phyloP scores from a whole-genome alignment of 92 coral and sea anemone genomes.

The Meandrina meandrites region DNA sequence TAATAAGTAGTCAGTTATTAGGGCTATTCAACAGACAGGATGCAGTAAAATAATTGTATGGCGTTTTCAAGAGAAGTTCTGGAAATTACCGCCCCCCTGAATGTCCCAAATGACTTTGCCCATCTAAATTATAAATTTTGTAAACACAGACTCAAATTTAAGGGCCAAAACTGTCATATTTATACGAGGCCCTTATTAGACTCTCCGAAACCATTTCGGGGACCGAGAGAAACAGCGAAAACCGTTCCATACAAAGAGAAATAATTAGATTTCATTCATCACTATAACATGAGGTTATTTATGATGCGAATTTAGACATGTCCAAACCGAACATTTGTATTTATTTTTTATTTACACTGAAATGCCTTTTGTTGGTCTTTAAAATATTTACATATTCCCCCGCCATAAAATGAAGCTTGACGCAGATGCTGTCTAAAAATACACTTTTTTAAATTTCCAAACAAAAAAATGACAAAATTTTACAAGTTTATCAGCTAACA shows the following conservation, averaged over 20 bases:
- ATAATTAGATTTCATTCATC: neutral
- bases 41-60: neutral
- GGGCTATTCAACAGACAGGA: constrained; percentile 15
- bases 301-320: neutral
- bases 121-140: neutral
- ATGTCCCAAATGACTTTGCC: neutral
- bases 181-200: neutral
- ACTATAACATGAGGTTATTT: neutral
- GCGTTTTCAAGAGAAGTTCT: constrained; percentile 11
- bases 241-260: neutral
- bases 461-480: neutral
- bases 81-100: neutral
- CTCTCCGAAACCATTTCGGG: neutral
- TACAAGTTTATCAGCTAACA: neutral
- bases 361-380: neutral
- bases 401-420: neutral
- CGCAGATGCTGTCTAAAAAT: neutral
- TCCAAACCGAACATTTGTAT: neutral
- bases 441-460: neutral
- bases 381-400: neutral
- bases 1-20: neutral
- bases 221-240: neutral
- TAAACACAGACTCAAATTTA: constrained; percentile 9
- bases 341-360: neutral
- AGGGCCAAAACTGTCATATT: neutral